phyloP scores from a whole-genome alignment of 2,888 invertebrate species.

The Falcaria lacertinaria region DNA sequence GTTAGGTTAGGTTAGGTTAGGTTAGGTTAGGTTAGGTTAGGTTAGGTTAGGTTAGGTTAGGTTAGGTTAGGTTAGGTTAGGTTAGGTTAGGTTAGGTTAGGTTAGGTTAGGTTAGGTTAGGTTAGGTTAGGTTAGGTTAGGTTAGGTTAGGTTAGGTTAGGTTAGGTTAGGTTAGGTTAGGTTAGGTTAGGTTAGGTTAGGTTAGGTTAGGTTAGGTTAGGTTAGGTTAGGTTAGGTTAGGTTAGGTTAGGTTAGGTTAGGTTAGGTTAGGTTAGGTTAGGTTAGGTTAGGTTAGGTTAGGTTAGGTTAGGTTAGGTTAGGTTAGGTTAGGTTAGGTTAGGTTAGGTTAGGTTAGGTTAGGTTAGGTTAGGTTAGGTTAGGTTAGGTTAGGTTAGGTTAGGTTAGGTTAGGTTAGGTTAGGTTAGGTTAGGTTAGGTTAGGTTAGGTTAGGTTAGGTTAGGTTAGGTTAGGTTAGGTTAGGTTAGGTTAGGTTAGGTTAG shows the following conservation, averaged over 20 bases:
- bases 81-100: slow-evolving; percentile 15
- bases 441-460: slow-evolving; percentile 7
- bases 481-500: slow-evolving; percentile 7
- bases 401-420: slow-evolving; percentile 10
- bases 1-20: slow-evolving; percentile 17
- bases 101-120: slow-evolving; percentile 10
- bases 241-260: slow-evolving; percentile 3
- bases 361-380: slow-evolving; percentile 8
- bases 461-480: slow-evolving; percentile 8
- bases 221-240: slow-evolving; percentile 5
- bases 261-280: slow-evolving; percentile 7
- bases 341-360: slow-evolving; percentile 8
- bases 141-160: slow-evolving; percentile 3
- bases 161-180: slow-evolving; percentile 7
- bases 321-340: slow-evolving; percentile 7
- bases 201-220: slow-evolving; percentile 8
- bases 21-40: slow-evolving; percentile 16
- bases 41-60: slow-evolving; percentile 14
- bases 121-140: slow-evolving; percentile 12
- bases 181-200: slow-evolving; percentile 3
- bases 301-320: slow-evolving; percentile 8
- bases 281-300: slow-evolving; percentile 8
- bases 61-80: slow-evolving; percentile 12
- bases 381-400: slow-evolving; percentile 10
- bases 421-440: slow-evolving; percentile 9